Percentiles rank a stretch among this genome's conserved stretches.
Evolutionary conservation across 2,888 invertebrate species (phyloP).

Genomic region (Polydesmus complanatus): DNA sequence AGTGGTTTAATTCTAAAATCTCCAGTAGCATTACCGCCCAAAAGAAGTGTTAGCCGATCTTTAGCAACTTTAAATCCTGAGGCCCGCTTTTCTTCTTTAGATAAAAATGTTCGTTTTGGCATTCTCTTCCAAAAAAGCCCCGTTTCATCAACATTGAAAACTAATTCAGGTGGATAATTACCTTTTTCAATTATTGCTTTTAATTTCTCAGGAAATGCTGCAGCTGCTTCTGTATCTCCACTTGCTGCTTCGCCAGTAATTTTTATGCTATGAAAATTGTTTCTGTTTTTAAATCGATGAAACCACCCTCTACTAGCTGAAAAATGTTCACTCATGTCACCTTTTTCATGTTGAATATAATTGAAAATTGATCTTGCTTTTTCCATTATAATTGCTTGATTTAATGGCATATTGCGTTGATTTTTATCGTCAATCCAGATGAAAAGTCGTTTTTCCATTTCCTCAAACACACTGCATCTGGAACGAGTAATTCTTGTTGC

Average conservation of each 20-base stretch:
- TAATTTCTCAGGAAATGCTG: not conserved
- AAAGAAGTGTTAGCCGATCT: no score
- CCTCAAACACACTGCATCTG: not conserved
- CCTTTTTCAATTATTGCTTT: not conserved
- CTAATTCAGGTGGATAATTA: not conserved
- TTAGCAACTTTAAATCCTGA: not conserved
- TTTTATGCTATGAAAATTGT: not conserved
- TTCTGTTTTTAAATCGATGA: not conserved
- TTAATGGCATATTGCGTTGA: not conserved
- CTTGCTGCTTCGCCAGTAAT: not conserved
- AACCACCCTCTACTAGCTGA: not conserved
- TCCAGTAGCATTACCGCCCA: conserved; percentile 7
- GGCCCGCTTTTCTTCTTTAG: not conserved
- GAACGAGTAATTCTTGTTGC: not conserved
- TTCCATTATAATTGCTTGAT: not conserved
- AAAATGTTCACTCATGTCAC: not conserved
- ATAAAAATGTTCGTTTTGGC: not conserved
- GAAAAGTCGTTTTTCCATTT: not conserved
- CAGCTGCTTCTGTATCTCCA: not conserved
- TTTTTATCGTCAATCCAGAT: not conserved
- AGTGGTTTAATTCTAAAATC: not conserved
- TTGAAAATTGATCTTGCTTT: not conserved
- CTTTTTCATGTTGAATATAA: not conserved
- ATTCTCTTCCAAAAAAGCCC: not conserved
- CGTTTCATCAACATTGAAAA: not conserved